Base-by-base conservation (phyloP, 2,797 vertebrate genomes). In the Ptychobarbus kaznakovi region DNA sequence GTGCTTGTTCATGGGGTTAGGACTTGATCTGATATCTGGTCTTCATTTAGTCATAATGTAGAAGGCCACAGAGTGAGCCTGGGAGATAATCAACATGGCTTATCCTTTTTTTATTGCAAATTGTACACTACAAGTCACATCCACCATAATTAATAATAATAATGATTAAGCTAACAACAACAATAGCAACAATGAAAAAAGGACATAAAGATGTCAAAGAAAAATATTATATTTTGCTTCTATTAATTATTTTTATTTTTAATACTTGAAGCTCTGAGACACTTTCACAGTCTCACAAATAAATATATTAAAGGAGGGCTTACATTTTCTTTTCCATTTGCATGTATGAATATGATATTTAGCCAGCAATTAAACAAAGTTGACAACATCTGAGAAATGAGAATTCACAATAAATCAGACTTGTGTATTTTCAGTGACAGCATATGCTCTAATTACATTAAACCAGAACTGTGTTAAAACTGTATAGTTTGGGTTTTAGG, bases 1-100 rank as follows among this genome's bases (percentile, higher is more conserved):
- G 83, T 87, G 66, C 81, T 73, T 79, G 61, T n/a, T 87, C 79
- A 76, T 82, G 73, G 87, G 89, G 88, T 85, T 61, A 89, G 35
- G 35, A 84, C 85, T 74, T 58, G 77, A 69, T 83, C 18, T 1
- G 61, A 87, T 81, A 70, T 80, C 85, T 85, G 87, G 81, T 85
- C 61, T 70, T 51, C 69, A 80, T 69, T 88, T 28, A 86, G 82
- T 76, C 82, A 73, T 53, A 44, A 44, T 28, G 76, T 8, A 73
- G 69, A 78, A 12, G n/a, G 18, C 56, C 40, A 80, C 75, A 85
- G 51, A 84, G 49, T 56, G 65, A 84, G 49, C 75, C 28, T 25
- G 5, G 28, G 44, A 77, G 80, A 85, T 44, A 76, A 84, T 81
- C 42, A 6, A 49, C 73, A 49, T 42, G 25, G 13, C 82, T 75